A percentile compares a stretch with the other conserved stretches of the same genome.
Conservation (phyloP, 2,888 invertebrate genomes). For the Aleiodes testaceus region DNA sequence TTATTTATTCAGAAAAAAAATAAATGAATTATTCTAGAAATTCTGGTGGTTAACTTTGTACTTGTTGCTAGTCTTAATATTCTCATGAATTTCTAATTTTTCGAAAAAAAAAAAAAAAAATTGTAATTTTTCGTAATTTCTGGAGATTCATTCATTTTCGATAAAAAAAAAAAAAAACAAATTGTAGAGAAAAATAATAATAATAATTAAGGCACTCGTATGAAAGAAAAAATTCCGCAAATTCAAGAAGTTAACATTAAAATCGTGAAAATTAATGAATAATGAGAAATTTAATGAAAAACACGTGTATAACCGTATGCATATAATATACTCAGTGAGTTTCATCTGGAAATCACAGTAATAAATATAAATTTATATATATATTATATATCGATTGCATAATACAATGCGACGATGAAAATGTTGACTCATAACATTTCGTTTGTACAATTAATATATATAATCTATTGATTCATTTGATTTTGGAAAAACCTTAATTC, state of each 20-base stretch:
- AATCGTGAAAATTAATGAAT: slow-evolving; percentile 50
- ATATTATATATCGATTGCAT: slow-evolving; percentile 51
- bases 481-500: slow-evolving; percentile 25
- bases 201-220: slow-evolving; percentile 68
- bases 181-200: no score
- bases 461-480: slow-evolving; percentile 8
- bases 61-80: slow-evolving; percentile 21
- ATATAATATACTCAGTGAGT: slow-evolving; percentile 51
- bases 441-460: slow-evolving; percentile 45
- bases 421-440: slow-evolving; percentile 39
- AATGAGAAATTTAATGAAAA: slow-evolving; percentile 29
- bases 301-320: slow-evolving; percentile 44
- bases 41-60: slow-evolving; percentile 19
- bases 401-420: slow-evolving; percentile 51
- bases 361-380: slow-evolving; percentile 56
- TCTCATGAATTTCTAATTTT: slow-evolving; percentile 14
- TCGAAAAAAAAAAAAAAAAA: no score
- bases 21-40: slow-evolving; percentile 6
- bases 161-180: no score
- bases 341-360: slow-evolving; percentile 57
- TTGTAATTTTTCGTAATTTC: no score
- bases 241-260: slow-evolving; percentile 24
- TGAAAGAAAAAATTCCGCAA: slow-evolving; percentile 57
- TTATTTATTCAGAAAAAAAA: not conserved
- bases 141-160: not conserved